Base-by-base conservation (phyloP, 2,888 invertebrate species). In the Thysanoteuthis rhombus region DNA sequence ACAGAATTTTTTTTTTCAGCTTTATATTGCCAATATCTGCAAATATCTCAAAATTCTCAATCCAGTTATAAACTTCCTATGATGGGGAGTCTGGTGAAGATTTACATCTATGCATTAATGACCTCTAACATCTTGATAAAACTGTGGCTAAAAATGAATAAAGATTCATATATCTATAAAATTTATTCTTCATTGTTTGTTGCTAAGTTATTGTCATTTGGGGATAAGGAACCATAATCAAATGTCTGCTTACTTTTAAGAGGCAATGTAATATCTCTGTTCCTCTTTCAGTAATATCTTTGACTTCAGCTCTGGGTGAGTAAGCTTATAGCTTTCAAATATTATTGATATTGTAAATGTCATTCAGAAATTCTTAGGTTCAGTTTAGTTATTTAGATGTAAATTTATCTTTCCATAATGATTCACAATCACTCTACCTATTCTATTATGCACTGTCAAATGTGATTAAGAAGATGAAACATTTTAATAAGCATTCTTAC, bases 231-330 rank as follows among this genome's bases (percentile, higher is more conserved):
- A 75, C n/a, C 75, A n/a, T n/a, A 75, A 75, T 16, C 16, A 75
- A 75, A 75, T n/a, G 16, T n/a, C n/a, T 75, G 3, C 12, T n/a
- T 58, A 25, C 28, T 75, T n/a, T 75, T 75, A 16, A 75, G 75
- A 36, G 32, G 42, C n/a, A n/a, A 32, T 92, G 45, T 45, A 92
- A 45, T 32, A n/a, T 92, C 45, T 92, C 45, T 42, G 32, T 92
- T 92, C 92, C 92, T 92, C 92, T 92, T 92, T 92, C 92, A 92
- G 92, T 92, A 32, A 92, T 92, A 92, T 92, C 92, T 92, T 92
- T 92, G 92, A 45, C 92, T 92, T 92, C 92, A 92, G 92, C 92
- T 42, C 92, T 92, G n/a, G 92, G 92, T 92, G 92, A 92, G 92
- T 92, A 92, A 92, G 92, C 92, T 40, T 22, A 32, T 92, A 42